phyloP scores from a whole-genome alignment of 2,797 vertebrate genomes.

The Myotis myotis region DNA sequence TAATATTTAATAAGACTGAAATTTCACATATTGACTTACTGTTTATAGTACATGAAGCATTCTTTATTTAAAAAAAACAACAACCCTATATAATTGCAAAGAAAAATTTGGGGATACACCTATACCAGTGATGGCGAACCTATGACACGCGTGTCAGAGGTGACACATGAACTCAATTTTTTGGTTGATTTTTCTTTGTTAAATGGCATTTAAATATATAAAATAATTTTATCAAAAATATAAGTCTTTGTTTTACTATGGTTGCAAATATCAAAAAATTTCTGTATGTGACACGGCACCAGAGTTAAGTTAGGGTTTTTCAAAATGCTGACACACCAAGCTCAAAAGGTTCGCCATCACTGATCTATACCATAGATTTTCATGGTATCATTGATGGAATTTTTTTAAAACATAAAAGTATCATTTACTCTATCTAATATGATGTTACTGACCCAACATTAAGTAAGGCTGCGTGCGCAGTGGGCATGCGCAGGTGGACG shows the following conservation, averaged over 20 bases:
- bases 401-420: not conserved
- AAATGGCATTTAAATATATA: too few species aligned
- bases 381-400: not conserved
- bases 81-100: not conserved
- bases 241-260: too few species aligned
- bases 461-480: not conserved
- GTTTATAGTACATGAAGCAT: not conserved
- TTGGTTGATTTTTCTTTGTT: too few species aligned
- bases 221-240: too few species aligned
- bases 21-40: not conserved
- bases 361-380: not conserved
- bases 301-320: too few species aligned
- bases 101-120: not conserved
- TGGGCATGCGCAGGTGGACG: too few species aligned
- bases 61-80: not conserved
- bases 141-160: too few species aligned
- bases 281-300: too few species aligned
- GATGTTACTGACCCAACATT: not conserved
- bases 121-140: not conserved
- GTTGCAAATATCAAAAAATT: too few species aligned
- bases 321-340: too few species aligned
- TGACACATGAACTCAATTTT: too few species aligned
- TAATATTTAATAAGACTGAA: not conserved
- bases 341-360: too few species aligned
- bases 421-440: not conserved